Conservation (phyloP, 2,797 vertebrate genomes). For the Schizothorax lantsangensis region DNA sequence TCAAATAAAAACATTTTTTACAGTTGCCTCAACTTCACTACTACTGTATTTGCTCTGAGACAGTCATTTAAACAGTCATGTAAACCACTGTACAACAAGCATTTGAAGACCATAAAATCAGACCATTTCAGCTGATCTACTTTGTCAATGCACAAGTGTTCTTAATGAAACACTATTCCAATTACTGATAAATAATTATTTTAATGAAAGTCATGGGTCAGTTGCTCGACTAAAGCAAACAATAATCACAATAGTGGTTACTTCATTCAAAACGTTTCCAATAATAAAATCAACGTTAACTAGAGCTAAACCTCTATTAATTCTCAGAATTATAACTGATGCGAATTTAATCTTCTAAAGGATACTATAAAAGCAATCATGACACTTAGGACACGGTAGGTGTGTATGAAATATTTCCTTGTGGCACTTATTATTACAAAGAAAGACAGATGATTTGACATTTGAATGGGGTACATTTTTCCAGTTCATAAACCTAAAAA, state of each 20-base stretch:
- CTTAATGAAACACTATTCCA: neutral
- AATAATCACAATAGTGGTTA: neutral
- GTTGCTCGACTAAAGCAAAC: neutral
- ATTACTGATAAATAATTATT: neutral
- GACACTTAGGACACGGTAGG: neutral
- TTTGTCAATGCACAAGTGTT: neutral
- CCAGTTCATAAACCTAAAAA: neutral
- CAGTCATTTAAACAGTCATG: neutral
- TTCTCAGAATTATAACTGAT: neutral
- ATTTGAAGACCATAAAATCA: neutral
- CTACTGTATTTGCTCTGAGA: too few relatives aligned
- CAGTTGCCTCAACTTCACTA: too few relatives aligned
- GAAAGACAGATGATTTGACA: neutral
- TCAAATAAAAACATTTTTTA: too few relatives aligned
- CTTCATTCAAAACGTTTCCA: neutral
- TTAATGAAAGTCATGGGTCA: neutral
- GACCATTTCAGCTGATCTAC: neutral
- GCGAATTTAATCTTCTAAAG: neutral
- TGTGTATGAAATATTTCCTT: neutral
- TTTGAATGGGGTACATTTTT: neutral
- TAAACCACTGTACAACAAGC: neutral
- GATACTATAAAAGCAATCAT: neutral
- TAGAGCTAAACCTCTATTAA: neutral
- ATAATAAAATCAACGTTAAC: neutral
- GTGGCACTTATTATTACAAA: neutral